These are phyloP conservation scores for Phalacrocorax aristotelis DNA, from an alignment of 2,113 vertebrate species.

Conservation along the genomic window DNA sequence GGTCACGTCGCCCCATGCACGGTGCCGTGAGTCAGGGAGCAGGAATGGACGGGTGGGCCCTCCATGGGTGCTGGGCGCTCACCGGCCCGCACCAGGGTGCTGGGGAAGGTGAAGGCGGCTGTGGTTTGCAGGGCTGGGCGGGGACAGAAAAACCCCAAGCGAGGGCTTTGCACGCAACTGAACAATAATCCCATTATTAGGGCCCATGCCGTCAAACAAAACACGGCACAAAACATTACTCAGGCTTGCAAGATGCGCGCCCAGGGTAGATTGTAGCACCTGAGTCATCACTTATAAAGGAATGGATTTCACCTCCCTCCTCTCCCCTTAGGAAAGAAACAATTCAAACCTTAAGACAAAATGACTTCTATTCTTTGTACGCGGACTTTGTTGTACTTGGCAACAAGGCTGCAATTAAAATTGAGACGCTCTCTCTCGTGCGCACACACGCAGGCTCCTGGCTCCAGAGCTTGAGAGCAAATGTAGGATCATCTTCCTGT, in stretches of 20 bases:
- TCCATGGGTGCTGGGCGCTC: conserved; percentile 75
- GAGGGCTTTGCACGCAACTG: conserved; percentile 88
- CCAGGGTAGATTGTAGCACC: conserved; percentile 14
- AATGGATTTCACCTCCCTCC: conserved; percentile 17
- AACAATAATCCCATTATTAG: conserved; percentile 92
- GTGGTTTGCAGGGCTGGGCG: conserved; percentile 85
- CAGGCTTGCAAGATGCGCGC: conserved; percentile 20
- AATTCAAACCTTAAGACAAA: not conserved
- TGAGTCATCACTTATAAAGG: conserved; percentile 51
- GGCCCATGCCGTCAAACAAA: conserved; percentile 38
- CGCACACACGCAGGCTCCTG: not conserved
- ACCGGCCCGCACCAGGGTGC: conserved; percentile 77
- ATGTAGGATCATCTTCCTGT: not conserved
- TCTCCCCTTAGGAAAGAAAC: not conserved
- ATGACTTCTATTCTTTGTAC: not conserved
- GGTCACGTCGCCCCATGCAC: not conserved
- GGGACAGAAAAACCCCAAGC: conserved; percentile 72
- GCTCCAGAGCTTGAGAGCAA: not conserved
- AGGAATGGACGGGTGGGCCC: conserved; percentile 66
- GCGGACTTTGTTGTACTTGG: conserved; percentile 42
- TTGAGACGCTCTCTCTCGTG: not conserved
- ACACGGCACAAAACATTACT: not conserved
- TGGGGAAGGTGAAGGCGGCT: conserved; percentile 72
- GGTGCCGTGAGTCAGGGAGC: conserved; percentile 26
- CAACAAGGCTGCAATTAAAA: conserved; percentile 11